Conservation (phyloP, 2,797 vertebrate species). For the Coendou prehensilis region DNA sequence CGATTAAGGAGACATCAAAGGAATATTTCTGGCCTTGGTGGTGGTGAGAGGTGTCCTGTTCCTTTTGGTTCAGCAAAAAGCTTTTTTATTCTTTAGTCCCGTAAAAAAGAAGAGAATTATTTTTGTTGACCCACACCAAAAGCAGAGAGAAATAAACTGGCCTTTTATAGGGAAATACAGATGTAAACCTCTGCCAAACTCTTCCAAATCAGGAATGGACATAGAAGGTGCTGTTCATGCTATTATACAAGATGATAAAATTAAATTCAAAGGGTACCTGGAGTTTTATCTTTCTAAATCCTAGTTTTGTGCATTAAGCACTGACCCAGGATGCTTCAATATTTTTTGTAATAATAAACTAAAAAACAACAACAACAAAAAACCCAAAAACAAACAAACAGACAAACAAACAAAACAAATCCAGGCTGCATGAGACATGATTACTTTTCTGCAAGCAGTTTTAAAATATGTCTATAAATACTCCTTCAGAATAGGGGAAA, state of each 20-base stretch:
- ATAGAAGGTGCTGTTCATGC: background rate
- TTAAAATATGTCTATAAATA: constrained; percentile 68
- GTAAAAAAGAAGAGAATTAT: background rate
- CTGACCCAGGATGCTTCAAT: constrained; percentile 30
- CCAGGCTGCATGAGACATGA: background rate
- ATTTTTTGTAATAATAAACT: constrained; percentile 69
- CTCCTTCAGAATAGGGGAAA: constrained; percentile 18
- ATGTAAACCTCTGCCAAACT: background rate
- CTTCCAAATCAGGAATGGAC: constrained; percentile 3
- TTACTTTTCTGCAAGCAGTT: constrained; percentile 45
- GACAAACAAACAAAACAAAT: background rate
- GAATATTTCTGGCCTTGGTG: constrained; percentile 15
- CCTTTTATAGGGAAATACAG: background rate
- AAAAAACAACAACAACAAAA: constrained; percentile 3
- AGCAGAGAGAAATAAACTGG: background rate
- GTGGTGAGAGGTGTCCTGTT: background rate
- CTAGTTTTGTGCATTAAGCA: background rate
- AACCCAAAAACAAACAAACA: background rate
- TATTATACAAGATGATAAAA: constrained; percentile 29
- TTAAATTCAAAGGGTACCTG: constrained; percentile 45
- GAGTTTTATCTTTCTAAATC: constrained; percentile 48
- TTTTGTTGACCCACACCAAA: constrained; percentile 3
- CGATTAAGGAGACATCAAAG: constrained; percentile 38
- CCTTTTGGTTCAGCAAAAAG: background rate
- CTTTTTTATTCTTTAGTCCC: background rate